These are phyloP conservation scores for Sciurus vulgaris DNA, from an alignment of 2,797 vertebrate genomes.

Conservation along the genomic window DNA sequence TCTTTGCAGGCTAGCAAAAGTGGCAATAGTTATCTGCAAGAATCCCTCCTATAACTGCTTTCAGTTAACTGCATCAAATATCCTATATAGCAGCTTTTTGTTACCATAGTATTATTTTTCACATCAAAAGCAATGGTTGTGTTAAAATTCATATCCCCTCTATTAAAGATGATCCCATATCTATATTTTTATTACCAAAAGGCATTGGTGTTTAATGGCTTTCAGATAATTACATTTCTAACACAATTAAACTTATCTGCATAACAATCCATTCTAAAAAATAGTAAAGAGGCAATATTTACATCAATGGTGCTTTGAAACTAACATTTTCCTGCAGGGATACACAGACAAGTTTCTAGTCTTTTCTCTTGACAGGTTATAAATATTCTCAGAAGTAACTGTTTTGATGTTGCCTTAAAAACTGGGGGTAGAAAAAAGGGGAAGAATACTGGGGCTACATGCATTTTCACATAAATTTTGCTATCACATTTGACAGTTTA, in stretches of 20 bases:
- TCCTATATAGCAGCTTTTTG: not conserved
- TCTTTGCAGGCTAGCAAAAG: constrained; percentile 55
- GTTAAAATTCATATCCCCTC: not conserved
- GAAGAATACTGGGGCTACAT: constrained; percentile 30
- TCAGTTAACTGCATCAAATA: not conserved
- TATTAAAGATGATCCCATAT: not conserved
- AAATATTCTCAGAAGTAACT: constrained; percentile 77
- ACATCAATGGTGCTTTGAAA: constrained; percentile 68
- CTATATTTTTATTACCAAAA: constrained; percentile 49
- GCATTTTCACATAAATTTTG: constrained; percentile 73
- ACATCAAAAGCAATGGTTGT: constrained; percentile 53
- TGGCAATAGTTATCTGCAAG: constrained; percentile 4
- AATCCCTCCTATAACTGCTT: constrained; percentile 30
- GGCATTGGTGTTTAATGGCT: constrained; percentile 44
- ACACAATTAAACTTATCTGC: constrained; percentile 60
- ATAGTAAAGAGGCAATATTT: constrained; percentile 60
- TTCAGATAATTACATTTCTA: constrained; percentile 68
- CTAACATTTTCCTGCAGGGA: constrained; percentile 67
- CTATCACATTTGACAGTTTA: constrained; percentile 81
- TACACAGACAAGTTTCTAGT: constrained; percentile 68
- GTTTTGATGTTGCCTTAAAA: constrained; percentile 78
- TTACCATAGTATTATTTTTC: not conserved
- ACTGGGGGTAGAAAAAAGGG: not conserved
- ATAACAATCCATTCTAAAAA: constrained; percentile 43
- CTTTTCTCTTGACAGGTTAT: constrained; percentile 71